Evolutionary conservation across 2,797 vertebrate genomes (phyloP).

Genomic region (Thalassophryne amazonica): DNA sequence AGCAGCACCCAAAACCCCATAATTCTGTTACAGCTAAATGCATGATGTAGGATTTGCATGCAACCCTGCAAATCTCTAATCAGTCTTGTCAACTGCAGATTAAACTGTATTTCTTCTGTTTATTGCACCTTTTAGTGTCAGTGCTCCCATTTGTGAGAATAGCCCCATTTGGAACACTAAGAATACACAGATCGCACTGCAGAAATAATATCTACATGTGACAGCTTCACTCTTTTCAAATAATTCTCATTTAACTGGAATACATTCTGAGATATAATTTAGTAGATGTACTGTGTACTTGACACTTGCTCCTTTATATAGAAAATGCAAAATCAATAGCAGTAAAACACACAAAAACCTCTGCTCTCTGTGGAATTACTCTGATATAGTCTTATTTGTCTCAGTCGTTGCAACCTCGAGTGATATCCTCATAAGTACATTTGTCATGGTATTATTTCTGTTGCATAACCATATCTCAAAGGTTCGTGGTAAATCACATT

Average conservation of each 20-base stretch:
- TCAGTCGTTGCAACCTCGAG: slow-evolving; percentile 39
- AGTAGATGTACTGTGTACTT: not conserved
- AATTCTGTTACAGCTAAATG: not conserved
- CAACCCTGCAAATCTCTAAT: not conserved
- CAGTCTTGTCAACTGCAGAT: not conserved
- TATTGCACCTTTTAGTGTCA: not conserved
- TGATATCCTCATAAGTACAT: slow-evolving; percentile 32
- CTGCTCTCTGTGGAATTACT: not conserved
- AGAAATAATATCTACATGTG: slow-evolving; percentile 60
- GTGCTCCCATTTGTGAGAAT: slow-evolving; percentile 41
- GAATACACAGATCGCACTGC: slow-evolving; percentile 23
- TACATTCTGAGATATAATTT: not conserved
- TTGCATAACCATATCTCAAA: slow-evolving; percentile 59
- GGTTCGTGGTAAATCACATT: slow-evolving; percentile 47
- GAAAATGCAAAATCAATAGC: no score
- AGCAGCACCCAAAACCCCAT: not conserved
- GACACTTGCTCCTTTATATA: not conserved
- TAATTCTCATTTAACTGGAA: not conserved
- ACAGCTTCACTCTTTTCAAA: slow-evolving; percentile 31
- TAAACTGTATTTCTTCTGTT: not conserved
- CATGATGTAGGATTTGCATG: not conserved
- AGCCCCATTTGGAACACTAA: slow-evolving; percentile 41
- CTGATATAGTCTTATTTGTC: slow-evolving; percentile 11
- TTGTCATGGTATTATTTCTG: slow-evolving; percentile 44
- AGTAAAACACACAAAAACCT: no score